Base-by-base conservation (phyloP, 2,797 vertebrate species). In the Chrysocyon brachyurus region DNA sequence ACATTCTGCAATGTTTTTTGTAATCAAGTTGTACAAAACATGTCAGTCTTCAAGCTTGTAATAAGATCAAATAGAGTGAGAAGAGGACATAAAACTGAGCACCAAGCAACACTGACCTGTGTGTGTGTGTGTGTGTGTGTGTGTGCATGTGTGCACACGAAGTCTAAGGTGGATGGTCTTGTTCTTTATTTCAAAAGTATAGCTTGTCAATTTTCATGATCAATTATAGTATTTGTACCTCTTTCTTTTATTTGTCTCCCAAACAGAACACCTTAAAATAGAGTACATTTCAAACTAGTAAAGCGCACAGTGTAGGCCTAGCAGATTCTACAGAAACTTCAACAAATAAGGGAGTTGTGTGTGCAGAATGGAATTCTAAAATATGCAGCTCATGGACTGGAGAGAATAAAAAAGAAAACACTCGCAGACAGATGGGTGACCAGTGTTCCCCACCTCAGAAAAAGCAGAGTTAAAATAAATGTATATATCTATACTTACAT, bases 151-250 rank as follows among this genome's bases (percentile, higher is more conserved):
- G 15, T 63, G n/a, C 33, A 17, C 19, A 1, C 0, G 4, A 33
- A 21, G 3, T 40, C 15, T 84, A 87, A 79, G 59, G 85, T 6
- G 6, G 22, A 91, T 68, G 4, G 3, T 14, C 85, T n/a, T 21
- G 33, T 64, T 98, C 19, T 89, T 98, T 98, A 97, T 98, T 98
- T 98, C 97, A 96, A 96, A 98, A 97, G 92, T 95, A 94, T 77
- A 85, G 90, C 81, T 94, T 31, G 87, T 78, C 86, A 72, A 83
- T 89, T 97, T 98, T 97, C 94, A 97, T 97, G 98, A 98, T 98
- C 95, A 98, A 98, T 96, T 81, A 83, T 83, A 81, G 22, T 79
- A 88, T 36, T 70, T 95, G 73, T 96, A 97, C 31, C 88, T 94
- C 31, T 85, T 84, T 84, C 84, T 96, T 91, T 93, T 40, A 94